Conservation (phyloP, 35 echinoderm and acorn worm species). For the Amphiura filiformis region DNA sequence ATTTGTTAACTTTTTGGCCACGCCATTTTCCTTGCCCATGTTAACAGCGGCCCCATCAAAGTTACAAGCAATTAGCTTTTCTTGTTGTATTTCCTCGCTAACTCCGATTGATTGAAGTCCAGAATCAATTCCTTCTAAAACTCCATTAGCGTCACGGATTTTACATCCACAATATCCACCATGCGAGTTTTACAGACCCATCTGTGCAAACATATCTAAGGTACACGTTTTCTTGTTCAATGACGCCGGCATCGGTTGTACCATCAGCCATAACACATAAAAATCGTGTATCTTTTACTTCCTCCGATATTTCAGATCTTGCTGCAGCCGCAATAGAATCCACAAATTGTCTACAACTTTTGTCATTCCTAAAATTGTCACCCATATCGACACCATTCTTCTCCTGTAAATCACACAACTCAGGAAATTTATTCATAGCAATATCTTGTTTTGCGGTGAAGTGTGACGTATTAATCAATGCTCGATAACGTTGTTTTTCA, state of each 20-base stretch:
- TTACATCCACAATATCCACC: background rate
- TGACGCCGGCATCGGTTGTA: background rate
- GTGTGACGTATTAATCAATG: background rate
- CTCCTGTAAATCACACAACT: slow-evolving; percentile 9
- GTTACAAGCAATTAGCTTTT: background rate
- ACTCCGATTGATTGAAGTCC: background rate
- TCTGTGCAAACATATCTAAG: background rate
- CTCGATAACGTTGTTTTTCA: background rate
- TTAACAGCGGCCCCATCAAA: slow-evolving; percentile 42
- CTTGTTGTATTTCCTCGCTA: background rate
- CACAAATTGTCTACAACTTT: slow-evolving; percentile 21
- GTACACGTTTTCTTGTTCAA: slow-evolving; percentile 14
- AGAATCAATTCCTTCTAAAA: background rate
- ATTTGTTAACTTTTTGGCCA: slow-evolving; percentile 45
- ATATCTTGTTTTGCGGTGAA: slow-evolving; percentile 25
- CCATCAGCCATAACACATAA: slow-evolving; percentile 32
- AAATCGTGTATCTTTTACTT: slow-evolving; percentile 4
- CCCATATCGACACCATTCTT: slow-evolving; percentile 24
- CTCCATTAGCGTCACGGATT: background rate
- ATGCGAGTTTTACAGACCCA: background rate
- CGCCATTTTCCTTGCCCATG: slow-evolving; percentile 37
- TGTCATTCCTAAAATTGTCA: slow-evolving; percentile 12
- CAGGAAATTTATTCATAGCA: slow-evolving; percentile 23
- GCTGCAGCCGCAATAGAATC: background rate
- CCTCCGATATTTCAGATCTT: background rate